Conservation (phyloP, 2,797 vertebrate species). For the Acrossocheilus fasciatus region DNA sequence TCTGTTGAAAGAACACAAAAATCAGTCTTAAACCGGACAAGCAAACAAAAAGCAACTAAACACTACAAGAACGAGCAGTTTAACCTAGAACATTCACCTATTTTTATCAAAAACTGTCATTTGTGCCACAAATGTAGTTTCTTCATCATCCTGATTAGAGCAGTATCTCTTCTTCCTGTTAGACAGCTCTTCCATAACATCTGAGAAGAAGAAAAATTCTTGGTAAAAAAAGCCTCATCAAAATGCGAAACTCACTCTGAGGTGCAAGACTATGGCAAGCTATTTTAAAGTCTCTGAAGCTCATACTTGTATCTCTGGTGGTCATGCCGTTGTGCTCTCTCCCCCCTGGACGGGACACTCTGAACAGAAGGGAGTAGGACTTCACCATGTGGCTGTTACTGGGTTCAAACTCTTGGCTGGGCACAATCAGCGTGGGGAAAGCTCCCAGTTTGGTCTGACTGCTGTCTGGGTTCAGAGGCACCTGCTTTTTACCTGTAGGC, state of each 20-base stretch:
- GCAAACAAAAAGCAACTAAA: background rate
- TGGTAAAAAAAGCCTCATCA: background rate
- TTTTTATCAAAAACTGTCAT: constrained; percentile 94
- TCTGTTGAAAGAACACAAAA: constrained; percentile 69
- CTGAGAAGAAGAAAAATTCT: constrained; percentile 63
- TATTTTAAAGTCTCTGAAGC: constrained; percentile 68
- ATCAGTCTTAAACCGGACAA: background rate
- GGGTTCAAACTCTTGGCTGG: constrained; percentile 90
- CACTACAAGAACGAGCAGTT: background rate
- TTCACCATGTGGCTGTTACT: constrained; percentile 94
- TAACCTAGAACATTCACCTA: constrained; percentile 72
- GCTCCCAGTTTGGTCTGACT: constrained; percentile 84
- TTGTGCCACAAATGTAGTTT: constrained; percentile 89
- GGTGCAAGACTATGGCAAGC: background rate
- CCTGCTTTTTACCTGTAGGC: constrained; percentile 92
- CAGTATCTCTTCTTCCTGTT: constrained; percentile 83
- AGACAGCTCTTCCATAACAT: constrained; percentile 85
- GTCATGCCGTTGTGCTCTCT: constrained; percentile 84
- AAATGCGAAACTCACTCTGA: constrained; percentile 17
- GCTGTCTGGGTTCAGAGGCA: constrained; percentile 90
- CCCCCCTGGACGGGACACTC: constrained; percentile 86
- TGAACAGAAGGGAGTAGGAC: constrained; percentile 89
- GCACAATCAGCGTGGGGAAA: constrained; percentile 85
- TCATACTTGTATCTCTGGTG: constrained; percentile 86
- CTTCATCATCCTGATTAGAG: constrained; percentile 84